A percentile compares a stretch with the other conserved stretches of the same genome.
Evolutionary conservation across 2,113 vertebrate genomes (phyloP).

Genomic region (Pangasianodon gigas): DNA sequence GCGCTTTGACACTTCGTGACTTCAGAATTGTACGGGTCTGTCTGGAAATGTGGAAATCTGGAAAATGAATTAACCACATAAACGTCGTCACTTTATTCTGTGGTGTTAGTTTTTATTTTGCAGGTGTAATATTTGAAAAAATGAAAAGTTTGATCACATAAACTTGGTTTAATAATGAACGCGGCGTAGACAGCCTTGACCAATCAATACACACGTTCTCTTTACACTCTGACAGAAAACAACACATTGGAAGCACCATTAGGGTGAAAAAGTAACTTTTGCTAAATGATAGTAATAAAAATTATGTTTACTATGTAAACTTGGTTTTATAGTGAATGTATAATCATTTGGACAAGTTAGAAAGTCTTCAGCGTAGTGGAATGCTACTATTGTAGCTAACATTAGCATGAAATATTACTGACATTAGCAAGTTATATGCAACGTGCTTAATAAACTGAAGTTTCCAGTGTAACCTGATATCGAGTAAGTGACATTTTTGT

Average conservation of each 20-base stretch:
- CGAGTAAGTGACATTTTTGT: background rate
- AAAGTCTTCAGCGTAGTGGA: background rate
- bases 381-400: background rate
- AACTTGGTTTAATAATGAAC: background rate
- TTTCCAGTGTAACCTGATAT: background rate
- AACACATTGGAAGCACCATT: background rate
- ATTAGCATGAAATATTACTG: background rate
- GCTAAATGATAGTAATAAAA: background rate
- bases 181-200: background rate
- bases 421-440: background rate
- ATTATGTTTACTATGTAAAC: background rate
- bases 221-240: background rate
- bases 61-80: background rate
- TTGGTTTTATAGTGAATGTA: background rate
- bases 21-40: background rate
- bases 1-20: background rate
- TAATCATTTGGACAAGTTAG: background rate
- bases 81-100: background rate
- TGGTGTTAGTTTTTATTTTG: background rate
- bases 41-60: background rate
- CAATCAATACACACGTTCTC: background rate
- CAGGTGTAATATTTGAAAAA: background rate
- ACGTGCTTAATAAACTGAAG: background rate
- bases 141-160: background rate
- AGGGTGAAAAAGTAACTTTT: background rate